phyloP scores from a whole-genome alignment of 2,113 vertebrate genomes.

The Onychostoma macrolepis region DNA sequence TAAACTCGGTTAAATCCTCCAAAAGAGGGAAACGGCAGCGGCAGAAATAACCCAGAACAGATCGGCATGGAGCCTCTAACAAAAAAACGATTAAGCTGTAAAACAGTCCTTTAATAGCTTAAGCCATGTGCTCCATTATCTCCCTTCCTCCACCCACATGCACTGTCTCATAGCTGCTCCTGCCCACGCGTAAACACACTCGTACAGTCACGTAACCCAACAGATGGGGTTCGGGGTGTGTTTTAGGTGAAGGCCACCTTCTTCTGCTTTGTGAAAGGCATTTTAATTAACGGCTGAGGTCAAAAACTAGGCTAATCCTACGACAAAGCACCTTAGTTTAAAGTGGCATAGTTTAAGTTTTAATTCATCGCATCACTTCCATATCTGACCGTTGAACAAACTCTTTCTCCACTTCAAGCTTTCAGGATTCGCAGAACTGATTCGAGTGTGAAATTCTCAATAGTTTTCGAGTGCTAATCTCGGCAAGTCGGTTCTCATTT shows the following conservation, averaged over 20 bases:
- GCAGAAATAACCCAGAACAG: slow-evolving; percentile 64
- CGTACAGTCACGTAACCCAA: slow-evolving; percentile 64
- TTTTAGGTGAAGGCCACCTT: slow-evolving; percentile 67
- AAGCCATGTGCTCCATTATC: slow-evolving; percentile 63
- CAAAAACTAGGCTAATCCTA: slow-evolving; percentile 69
- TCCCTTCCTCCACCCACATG: slow-evolving; percentile 56
- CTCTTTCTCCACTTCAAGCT: not conserved
- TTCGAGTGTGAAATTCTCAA: slow-evolving; percentile 16
- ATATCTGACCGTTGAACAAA: not conserved
- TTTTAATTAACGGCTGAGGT: slow-evolving; percentile 78
- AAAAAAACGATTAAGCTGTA: slow-evolving; percentile 68
- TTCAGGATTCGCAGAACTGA: not conserved
- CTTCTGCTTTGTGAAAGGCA: slow-evolving; percentile 68
- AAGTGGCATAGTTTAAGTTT: not conserved
- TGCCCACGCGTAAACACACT: slow-evolving; percentile 48
- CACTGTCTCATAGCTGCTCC: slow-evolving; percentile 49
- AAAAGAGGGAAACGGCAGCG: slow-evolving; percentile 64
- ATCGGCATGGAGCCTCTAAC: slow-evolving; percentile 62
- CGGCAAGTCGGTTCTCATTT: not conserved
- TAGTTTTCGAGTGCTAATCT: not conserved
- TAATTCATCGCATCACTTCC: not conserved
- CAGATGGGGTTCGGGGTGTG: slow-evolving; percentile 74
- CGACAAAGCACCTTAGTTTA: slow-evolving; percentile 36
- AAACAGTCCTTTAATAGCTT: slow-evolving; percentile 70
- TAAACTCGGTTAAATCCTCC: slow-evolving; percentile 72